These are phyloP conservation scores for Serripes groenlandicus DNA, from an alignment of 2,888 invertebrate species.

Conservation along the genomic window DNA sequence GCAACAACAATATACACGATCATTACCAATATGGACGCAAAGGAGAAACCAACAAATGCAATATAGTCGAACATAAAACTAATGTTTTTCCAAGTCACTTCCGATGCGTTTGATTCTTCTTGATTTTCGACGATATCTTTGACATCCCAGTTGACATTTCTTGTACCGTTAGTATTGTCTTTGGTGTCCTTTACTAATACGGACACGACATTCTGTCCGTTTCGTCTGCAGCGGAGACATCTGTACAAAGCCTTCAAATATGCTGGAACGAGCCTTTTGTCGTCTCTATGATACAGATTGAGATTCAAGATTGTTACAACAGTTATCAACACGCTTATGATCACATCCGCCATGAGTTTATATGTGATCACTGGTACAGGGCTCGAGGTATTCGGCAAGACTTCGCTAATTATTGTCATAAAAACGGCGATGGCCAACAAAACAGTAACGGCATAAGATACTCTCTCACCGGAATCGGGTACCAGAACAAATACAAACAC, in stretches of 20 bases:
- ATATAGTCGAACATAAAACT: too few relatives aligned
- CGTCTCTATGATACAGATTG: conserved; percentile 58
- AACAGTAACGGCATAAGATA: conserved; percentile 63
- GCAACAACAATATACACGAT: too few relatives aligned
- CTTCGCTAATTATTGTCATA: conserved; percentile 64
- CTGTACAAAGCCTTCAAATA: conserved; percentile 11
- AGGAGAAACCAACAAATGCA: too few relatives aligned
- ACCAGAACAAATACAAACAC: conserved; percentile 60
- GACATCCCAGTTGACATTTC: too few relatives aligned
- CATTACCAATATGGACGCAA: too few relatives aligned
- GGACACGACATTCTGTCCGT: too few relatives aligned
- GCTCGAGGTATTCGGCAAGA: conserved; percentile 59
- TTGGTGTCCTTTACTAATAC: too few relatives aligned
- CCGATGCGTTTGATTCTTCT: too few relatives aligned
- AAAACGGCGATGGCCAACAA: conserved; percentile 42
- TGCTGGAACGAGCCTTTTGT: conserved; percentile 24
- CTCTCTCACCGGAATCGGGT: conserved; percentile 62
- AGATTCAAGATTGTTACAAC: conserved; percentile 62
- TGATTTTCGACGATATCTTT: too few relatives aligned
- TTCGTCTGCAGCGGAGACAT: too few relatives aligned
- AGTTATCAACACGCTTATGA: conserved; percentile 59
- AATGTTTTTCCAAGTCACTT: too few relatives aligned
- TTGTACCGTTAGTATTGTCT: too few relatives aligned
- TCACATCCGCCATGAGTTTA: conserved; percentile 64
- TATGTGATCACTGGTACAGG: conserved; percentile 66